A percentile compares a stretch with the other conserved stretches of the same genome.
Conservation (phyloP, 2,888 invertebrate genomes). For the Lymantria monacha region DNA sequence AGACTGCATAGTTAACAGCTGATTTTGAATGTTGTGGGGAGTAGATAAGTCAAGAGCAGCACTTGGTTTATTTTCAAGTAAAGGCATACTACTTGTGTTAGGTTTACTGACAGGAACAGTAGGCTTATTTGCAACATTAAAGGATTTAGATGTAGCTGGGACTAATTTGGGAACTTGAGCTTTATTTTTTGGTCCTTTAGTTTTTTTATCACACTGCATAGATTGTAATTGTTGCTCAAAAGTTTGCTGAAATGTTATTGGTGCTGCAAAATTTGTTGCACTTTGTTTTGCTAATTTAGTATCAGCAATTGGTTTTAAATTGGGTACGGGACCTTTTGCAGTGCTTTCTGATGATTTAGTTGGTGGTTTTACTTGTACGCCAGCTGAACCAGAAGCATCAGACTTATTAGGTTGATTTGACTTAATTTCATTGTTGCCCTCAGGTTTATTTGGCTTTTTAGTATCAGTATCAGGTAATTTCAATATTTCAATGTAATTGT, state of each 20-base stretch:
- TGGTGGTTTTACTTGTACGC: conserved; percentile 34
- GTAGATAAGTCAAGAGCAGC: conserved; percentile 76
- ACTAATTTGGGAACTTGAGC: conserved; percentile 73
- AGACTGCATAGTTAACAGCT: conserved; percentile 71
- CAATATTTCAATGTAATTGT: conserved; percentile 84
- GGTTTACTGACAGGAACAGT: conserved; percentile 49
- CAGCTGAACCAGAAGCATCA: conserved; percentile 35
- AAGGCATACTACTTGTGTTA: conserved; percentile 31
- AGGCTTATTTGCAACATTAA: conserved; percentile 62
- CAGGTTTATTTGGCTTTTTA: conserved; percentile 57
- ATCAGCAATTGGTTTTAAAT: conserved; percentile 77
- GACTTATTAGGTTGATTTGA: conserved; percentile 35
- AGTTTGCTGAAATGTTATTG: conserved; percentile 78
- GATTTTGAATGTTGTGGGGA: conserved; percentile 67
- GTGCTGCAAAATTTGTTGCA: conserved; percentile 58
- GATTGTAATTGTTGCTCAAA: conserved; percentile 75
- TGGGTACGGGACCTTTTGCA: conserved; percentile 75
- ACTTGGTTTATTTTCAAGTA: conserved; percentile 56
- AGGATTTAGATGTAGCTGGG: conserved; percentile 67
- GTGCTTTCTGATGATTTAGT: conserved; percentile 61
- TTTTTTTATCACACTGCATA: conserved; percentile 69
- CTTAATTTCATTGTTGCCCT: conserved; percentile 43
- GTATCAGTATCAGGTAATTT: conserved; percentile 81
- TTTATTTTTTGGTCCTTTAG: conserved; percentile 70
- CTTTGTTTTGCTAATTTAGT: conserved; percentile 69